Percentiles rank a stretch among this genome's conserved stretches.
Conservation (phyloP, 1,140 invertebrate genomes). For the Drosophila grimshawi region DNA sequence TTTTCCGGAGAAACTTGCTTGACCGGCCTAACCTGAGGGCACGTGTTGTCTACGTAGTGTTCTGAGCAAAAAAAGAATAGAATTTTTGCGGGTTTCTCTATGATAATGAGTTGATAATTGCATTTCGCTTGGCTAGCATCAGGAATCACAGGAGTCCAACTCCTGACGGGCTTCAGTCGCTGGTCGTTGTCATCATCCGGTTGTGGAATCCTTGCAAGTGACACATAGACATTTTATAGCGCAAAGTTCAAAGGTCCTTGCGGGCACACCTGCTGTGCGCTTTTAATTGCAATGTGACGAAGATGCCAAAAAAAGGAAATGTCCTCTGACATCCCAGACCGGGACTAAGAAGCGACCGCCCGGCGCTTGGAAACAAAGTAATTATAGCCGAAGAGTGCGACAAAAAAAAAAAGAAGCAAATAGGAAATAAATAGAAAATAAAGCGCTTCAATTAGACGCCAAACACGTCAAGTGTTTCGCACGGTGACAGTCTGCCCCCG, state of each 20-base stretch:
- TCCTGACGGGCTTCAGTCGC: slow-evolving; percentile 31
- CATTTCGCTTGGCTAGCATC: slow-evolving; percentile 45
- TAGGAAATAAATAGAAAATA: slow-evolving; percentile 18
- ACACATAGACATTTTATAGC: slow-evolving; percentile 72
- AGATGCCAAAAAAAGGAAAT: slow-evolving; percentile 38
- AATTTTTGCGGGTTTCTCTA: slow-evolving; percentile 50
- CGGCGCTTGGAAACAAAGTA: slow-evolving; percentile 74
- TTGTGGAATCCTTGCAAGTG: slow-evolving; percentile 84
- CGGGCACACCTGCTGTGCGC: slow-evolving; percentile 72
- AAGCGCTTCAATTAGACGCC: slow-evolving; percentile 42
- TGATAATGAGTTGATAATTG: slow-evolving; percentile 83
- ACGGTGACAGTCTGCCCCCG: slow-evolving; percentile 46
- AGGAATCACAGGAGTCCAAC: slow-evolving; percentile 11
- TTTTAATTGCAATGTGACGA: slow-evolving; percentile 82
- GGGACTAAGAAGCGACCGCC: slow-evolving; percentile 61
- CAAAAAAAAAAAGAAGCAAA: slow-evolving; percentile 2
- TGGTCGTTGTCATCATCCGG: slow-evolving; percentile 42
- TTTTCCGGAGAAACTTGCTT: slow-evolving; percentile 13
- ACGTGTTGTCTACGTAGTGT: too few relatives aligned
- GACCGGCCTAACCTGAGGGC: slow-evolving; percentile 1
- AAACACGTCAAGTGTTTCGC: slow-evolving; percentile 48
- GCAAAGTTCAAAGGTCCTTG: slow-evolving; percentile 73
- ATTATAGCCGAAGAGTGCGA: slow-evolving; percentile 43
- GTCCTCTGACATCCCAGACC: slow-evolving; percentile 16
- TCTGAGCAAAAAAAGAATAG: slow-evolving; percentile 27